A percentile compares a stretch with the other conserved stretches of the same genome.
Evolutionary conservation across 2,888 invertebrate genomes (phyloP).

Genomic region (Petrophora chlorosata): DNA sequence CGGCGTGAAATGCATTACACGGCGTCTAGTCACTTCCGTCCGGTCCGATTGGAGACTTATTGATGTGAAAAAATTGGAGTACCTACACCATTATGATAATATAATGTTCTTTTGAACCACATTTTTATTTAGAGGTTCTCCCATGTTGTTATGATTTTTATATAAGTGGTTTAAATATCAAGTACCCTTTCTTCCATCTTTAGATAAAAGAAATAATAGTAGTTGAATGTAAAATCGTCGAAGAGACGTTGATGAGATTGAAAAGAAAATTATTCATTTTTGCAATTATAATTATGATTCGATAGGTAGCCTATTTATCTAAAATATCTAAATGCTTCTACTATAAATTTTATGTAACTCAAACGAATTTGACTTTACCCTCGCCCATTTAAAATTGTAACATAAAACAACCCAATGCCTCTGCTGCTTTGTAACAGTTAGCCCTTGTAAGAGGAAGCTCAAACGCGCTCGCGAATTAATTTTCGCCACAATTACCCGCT

Average conservation of each 20-base stretch:
- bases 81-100: slow-evolving; percentile 25
- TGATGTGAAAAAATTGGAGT: slow-evolving; percentile 23
- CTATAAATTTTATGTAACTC: too few relatives aligned
- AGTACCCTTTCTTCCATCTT: too few relatives aligned
- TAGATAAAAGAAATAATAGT: too few relatives aligned
- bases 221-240: too few relatives aligned
- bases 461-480: slow-evolving; percentile 70
- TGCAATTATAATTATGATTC: too few relatives aligned
- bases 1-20: slow-evolving; percentile 71
- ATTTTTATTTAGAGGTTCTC: not conserved
- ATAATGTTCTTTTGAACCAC: slow-evolving; percentile 5
- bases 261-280: too few relatives aligned
- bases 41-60: slow-evolving; percentile 35
- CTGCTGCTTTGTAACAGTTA: slow-evolving; percentile 10
- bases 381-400: slow-evolving; percentile 3
- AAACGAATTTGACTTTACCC: not conserved
- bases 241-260: too few relatives aligned
- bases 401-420: not conserved
- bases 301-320: too few relatives aligned
- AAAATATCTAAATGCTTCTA: too few relatives aligned
- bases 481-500: slow-evolving; percentile 79
- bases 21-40: slow-evolving; percentile 58
- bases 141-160: not conserved
- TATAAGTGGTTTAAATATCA: not conserved
- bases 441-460: slow-evolving; percentile 38